Conservation (phyloP, 2,797 vertebrate genomes). For the Pipistrellus pygmaeus region DNA sequence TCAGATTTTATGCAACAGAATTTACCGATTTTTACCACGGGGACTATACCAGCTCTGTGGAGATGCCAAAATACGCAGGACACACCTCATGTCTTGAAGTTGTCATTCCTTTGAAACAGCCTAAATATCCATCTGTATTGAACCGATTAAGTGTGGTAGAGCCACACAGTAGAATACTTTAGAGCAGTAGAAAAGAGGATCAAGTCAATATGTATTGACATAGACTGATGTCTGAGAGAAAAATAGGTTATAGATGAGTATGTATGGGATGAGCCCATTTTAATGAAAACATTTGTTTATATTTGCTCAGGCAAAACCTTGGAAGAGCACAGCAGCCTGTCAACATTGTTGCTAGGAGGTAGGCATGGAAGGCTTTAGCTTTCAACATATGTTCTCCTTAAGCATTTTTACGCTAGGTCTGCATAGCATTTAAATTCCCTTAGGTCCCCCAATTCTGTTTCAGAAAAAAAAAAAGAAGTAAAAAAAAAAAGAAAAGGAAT, state of each 20-base stretch:
- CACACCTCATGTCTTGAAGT: not conserved
- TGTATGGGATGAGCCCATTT: conserved; percentile 22
- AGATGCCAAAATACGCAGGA: not conserved
- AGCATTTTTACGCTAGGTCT: not conserved
- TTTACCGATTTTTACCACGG: not conserved
- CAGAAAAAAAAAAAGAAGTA: not conserved
- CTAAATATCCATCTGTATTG: not conserved
- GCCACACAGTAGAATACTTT: not conserved
- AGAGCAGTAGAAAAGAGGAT: not conserved
- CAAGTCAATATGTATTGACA: not conserved
- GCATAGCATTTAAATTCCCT: conserved; percentile 29
- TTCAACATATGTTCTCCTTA: not conserved
- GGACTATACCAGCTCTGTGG: not conserved
- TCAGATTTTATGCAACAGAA: not conserved
- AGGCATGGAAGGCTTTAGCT: conserved; percentile 11
- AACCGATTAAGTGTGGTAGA: not conserved
- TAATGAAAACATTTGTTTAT: conserved; percentile 39
- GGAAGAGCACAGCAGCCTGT: conserved; percentile 26
- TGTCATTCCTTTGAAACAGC: not conserved
- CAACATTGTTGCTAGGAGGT: not conserved
- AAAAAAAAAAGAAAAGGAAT: not conserved
- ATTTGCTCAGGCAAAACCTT: conserved; percentile 10
- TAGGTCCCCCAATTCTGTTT: conserved; percentile 13
- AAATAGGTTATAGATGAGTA: not conserved
- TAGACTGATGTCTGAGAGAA: not conserved